Conservation (phyloP, 2,113 vertebrate species). For the Neoarius graeffei region DNA sequence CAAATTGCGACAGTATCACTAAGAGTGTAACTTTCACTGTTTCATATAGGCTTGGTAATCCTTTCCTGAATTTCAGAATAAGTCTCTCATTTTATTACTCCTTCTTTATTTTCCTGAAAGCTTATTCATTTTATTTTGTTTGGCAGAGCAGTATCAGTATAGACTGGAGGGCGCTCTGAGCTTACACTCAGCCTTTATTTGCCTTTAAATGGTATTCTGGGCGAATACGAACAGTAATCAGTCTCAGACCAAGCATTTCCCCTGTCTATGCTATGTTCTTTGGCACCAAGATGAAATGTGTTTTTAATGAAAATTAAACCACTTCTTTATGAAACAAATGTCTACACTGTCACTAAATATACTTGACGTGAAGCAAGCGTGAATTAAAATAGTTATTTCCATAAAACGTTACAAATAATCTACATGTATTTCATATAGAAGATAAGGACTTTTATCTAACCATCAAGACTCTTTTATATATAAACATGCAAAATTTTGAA, state of each 20-base stretch:
- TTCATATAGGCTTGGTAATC: background rate
- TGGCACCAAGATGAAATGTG: slow-evolving; percentile 5
- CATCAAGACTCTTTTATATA: background rate
- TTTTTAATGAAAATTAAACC: background rate
- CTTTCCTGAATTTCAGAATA: background rate
- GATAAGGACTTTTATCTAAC: background rate
- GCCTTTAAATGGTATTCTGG: slow-evolving; percentile 49
- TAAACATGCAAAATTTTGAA: background rate
- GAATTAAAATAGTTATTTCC: background rate
- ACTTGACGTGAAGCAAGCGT: background rate
- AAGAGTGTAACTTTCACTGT: background rate
- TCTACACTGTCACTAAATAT: background rate
- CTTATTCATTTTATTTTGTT: slow-evolving; percentile 19
- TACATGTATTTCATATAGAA: background rate
- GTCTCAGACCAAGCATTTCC: slow-evolving; percentile 15
- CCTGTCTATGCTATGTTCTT: background rate
- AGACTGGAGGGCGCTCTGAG: background rate
- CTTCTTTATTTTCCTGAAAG: background rate
- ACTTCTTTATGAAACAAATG: background rate
- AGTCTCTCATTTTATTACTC: background rate
- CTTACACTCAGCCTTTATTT: slow-evolving; percentile 14
- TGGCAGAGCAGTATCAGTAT: slow-evolving; percentile 11
- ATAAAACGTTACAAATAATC: background rate
- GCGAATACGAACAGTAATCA: slow-evolving; percentile 23
- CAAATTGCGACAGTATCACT: background rate